Evolutionary conservation across 1,140 invertebrate genomes (phyloP).

Genomic region (Sycophaga agraensis): DNA sequence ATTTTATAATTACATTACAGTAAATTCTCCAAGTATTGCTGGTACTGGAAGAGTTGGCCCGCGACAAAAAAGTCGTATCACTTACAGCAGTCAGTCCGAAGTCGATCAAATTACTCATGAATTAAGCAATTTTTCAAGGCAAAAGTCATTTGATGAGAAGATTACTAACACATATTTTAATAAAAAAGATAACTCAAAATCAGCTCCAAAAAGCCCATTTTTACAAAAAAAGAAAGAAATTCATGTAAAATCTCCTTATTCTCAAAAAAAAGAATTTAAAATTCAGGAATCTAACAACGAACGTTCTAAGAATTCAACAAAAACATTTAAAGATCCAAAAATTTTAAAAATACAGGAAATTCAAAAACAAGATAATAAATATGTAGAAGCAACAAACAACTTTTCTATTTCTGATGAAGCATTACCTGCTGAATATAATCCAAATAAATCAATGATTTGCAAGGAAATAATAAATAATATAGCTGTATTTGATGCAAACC

Average conservation of each 20-base stretch:
- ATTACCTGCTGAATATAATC: slow-evolving; percentile 28
- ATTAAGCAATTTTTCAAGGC: slow-evolving; percentile 31
- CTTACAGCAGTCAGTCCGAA: slow-evolving; percentile 52
- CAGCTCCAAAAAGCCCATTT: slow-evolving; percentile 39
- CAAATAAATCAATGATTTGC: slow-evolving; percentile 10
- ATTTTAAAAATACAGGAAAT: slow-evolving; percentile 28
- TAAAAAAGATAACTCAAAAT: slow-evolving; percentile 34
- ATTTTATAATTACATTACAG: slow-evolving; percentile 36
- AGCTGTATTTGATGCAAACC: no score
- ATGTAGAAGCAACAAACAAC: not conserved
- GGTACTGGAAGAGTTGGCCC: slow-evolving; percentile 56
- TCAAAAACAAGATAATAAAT: slow-evolving; percentile 29
- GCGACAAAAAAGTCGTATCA: slow-evolving; percentile 49
- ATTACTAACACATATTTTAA: slow-evolving; percentile 30
- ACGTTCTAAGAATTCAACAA: slow-evolving; percentile 31
- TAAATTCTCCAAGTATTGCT: slow-evolving; percentile 49
- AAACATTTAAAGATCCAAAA: slow-evolving; percentile 19
- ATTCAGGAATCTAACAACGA: slow-evolving; percentile 29
- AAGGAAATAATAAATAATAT: no score
- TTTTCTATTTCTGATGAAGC: slow-evolving; percentile 20
- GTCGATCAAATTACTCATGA: slow-evolving; percentile 36
- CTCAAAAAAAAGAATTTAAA: slow-evolving; percentile 35
- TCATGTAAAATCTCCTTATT: slow-evolving; percentile 34
- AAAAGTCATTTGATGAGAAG: slow-evolving; percentile 47
- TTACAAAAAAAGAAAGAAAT: slow-evolving; percentile 39